These are phyloP conservation scores for Tokudaia muenninki DNA, from an alignment of 2,797 vertebrate species.

Conservation along the genomic window DNA sequence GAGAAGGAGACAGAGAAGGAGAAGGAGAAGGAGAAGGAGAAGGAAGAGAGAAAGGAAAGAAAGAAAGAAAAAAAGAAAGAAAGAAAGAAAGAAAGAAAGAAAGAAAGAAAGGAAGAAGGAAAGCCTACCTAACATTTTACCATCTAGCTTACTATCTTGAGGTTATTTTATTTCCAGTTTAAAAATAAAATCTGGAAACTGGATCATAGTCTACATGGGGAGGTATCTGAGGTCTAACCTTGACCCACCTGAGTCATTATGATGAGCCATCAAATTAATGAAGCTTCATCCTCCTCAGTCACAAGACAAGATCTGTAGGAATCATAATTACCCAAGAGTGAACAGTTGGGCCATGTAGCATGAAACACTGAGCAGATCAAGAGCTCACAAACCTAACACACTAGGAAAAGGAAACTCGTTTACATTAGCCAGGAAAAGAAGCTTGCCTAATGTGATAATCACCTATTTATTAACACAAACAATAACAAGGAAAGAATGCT, in stretches of 20 bases:
- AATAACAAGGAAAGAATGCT: background rate
- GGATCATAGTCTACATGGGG: background rate
- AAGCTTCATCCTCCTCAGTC: background rate
- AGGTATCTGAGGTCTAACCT: background rate
- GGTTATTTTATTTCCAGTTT: background rate
- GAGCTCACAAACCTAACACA: background rate
- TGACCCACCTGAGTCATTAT: background rate
- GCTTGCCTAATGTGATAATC: conserved; percentile 52
- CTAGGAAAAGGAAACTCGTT: conserved; percentile 3
- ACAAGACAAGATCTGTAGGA: background rate
- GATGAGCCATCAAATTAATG: background rate
- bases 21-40: too few relatives aligned
- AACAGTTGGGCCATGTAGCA: background rate
- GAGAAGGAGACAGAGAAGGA: too few relatives aligned
- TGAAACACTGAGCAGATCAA: background rate
- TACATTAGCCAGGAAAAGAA: conserved; percentile 12
- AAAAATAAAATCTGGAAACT: background rate
- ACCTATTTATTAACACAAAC: background rate
- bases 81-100: too few relatives aligned
- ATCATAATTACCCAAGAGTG: too few relatives aligned
- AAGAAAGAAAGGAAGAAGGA: too few relatives aligned
- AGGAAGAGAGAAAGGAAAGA: too few relatives aligned
- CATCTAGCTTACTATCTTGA: background rate
- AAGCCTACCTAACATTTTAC: background rate
- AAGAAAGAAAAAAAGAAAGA: too few relatives aligned